These are phyloP conservation scores for Cetoscarus ocellatus DNA, from an alignment of 2,797 vertebrate genomes.

Conservation along the genomic window DNA sequence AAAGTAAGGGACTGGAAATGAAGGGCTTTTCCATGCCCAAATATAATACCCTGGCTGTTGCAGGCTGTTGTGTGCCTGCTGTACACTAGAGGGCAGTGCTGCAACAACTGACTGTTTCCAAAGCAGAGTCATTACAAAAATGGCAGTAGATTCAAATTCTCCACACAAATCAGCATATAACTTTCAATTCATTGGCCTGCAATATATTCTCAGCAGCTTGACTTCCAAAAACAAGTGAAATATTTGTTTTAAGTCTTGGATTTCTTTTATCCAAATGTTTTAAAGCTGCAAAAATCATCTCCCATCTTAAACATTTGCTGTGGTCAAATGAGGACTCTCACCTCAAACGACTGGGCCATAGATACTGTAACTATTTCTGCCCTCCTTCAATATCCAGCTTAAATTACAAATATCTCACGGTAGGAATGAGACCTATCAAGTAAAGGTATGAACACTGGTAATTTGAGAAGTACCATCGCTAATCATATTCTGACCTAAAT, in stretches of 20 bases:
- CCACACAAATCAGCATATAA: background rate
- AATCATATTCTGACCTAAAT: slow-evolving; percentile 5
- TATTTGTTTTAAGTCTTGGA: no score
- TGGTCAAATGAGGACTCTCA: slow-evolving; percentile 75
- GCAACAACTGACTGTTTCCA: slow-evolving; percentile 8
- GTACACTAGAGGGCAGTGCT: slow-evolving; percentile 65
- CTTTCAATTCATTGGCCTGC: background rate
- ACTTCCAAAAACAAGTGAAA: no score
- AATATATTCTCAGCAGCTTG: background rate
- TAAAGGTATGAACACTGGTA: slow-evolving; percentile 34
- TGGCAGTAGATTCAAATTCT: slow-evolving; percentile 1
- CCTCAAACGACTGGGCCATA: slow-evolving; percentile 64
- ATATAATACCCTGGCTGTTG: slow-evolving; percentile 6
- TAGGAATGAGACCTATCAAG: slow-evolving; percentile 56
- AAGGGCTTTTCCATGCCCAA: slow-evolving; percentile 40
- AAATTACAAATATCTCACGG: slow-evolving; percentile 75
- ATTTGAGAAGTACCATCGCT: slow-evolving; percentile 31
- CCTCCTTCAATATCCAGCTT: slow-evolving; percentile 75
- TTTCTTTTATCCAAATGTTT: slow-evolving; percentile 3
- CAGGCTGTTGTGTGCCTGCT: slow-evolving; percentile 7
- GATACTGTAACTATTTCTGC: slow-evolving; percentile 75
- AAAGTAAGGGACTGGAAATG: slow-evolving; percentile 2
- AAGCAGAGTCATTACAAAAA: slow-evolving; percentile 1
- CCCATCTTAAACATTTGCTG: slow-evolving; percentile 47
- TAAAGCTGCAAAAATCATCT: slow-evolving; percentile 21